Evolutionary conservation across 2,113 vertebrate species (phyloP).

Genomic region (Hemichromis elongatus): DNA sequence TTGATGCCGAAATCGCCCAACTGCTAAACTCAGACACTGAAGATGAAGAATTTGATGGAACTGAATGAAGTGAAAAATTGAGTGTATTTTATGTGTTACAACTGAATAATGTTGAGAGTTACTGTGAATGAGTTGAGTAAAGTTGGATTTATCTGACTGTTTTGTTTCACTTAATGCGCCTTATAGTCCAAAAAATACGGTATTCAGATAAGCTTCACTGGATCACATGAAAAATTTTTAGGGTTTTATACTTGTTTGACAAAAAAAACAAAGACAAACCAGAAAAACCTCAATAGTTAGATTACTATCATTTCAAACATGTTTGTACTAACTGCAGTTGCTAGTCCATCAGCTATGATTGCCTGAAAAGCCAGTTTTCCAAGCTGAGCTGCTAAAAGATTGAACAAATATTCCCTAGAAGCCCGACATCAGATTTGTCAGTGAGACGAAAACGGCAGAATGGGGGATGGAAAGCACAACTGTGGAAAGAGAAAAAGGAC

Average conservation of each 20-base stretch:
- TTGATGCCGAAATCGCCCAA: too few species aligned
- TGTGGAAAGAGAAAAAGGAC: conserved; percentile 2
- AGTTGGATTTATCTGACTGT: too few species aligned
- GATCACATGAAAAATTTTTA: background rate
- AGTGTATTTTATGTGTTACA: too few species aligned
- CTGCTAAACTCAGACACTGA: too few species aligned
- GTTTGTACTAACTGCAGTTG: background rate
- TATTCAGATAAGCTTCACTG: too few species aligned
- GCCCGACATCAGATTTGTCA: rapidly evolving
- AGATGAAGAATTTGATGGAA: too few species aligned
- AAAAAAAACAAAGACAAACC: background rate
- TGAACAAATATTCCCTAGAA: background rate
- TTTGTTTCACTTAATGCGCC: too few species aligned
- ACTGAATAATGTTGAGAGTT: too few species aligned
- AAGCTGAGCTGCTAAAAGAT: background rate
- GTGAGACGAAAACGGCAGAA: background rate
- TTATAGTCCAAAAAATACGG: too few species aligned
- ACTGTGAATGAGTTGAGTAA: too few species aligned
- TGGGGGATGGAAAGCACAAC: background rate
- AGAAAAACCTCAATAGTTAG: background rate
- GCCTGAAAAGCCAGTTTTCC: background rate
- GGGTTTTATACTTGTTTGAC: background rate
- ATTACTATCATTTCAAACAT: background rate
- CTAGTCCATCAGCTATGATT: background rate
- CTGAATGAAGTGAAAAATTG: too few species aligned